A percentile compares a stretch with the other conserved stretches of the same genome.
These are phyloP conservation scores for Semaprochilodus insignis DNA, from an alignment of 2,797 vertebrate species.

Conservation along the genomic window DNA sequence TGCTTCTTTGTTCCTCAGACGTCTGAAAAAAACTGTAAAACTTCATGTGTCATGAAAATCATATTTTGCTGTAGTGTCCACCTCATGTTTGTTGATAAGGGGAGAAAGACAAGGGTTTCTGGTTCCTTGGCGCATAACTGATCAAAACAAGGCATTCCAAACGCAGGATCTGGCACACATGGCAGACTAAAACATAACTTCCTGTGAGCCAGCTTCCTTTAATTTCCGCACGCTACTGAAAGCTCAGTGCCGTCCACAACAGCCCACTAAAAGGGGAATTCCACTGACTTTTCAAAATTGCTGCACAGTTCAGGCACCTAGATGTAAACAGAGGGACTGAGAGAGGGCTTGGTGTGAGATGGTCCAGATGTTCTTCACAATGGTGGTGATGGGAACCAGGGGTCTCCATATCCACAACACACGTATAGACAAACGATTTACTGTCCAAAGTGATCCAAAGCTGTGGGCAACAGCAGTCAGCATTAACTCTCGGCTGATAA, in stretches of 20 bases:
- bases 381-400: background rate
- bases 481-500: too few relatives aligned
- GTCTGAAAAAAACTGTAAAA: too few relatives aligned
- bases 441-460: too few relatives aligned
- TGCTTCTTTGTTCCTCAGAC: too few relatives aligned
- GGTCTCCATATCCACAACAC: background rate
- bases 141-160: conserved; percentile 44
- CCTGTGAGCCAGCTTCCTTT: conserved; percentile 43
- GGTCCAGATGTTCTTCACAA: background rate
- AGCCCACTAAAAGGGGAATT: background rate
- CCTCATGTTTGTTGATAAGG: conserved; percentile 1
- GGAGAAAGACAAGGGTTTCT: conserved; percentile 38
- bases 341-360: background rate
- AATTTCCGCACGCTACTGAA: conserved; percentile 1
- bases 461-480: too few relatives aligned
- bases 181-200: conserved; percentile 21
- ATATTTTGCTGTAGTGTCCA: too few relatives aligned
- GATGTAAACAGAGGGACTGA: background rate
- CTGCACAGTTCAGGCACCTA: too few relatives aligned
- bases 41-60: too few relatives aligned
- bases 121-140: conserved; percentile 10
- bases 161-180: conserved; percentile 20
- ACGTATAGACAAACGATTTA: too few relatives aligned
- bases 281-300: background rate
- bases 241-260: background rate